phyloP scores from a whole-genome alignment of 2,888 invertebrate species.

The Melanargia galathea region DNA sequence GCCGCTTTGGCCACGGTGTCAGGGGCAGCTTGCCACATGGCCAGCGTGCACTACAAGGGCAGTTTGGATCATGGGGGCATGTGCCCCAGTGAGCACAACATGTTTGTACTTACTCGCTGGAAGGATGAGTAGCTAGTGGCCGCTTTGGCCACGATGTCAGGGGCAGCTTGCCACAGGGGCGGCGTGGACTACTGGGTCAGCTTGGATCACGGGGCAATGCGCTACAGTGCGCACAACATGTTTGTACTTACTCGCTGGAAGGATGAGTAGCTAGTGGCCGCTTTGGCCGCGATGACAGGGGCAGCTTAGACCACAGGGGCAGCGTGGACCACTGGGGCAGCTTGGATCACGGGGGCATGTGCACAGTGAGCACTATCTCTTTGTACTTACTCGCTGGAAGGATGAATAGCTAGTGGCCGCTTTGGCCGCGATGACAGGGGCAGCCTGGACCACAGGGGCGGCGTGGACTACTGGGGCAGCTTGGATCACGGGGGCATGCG shows the following conservation, averaged over 20 bases:
- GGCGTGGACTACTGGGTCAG: constrained; percentile 44
- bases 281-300: constrained; percentile 54
- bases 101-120: constrained; percentile 63
- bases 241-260: constrained; percentile 70
- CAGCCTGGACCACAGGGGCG: constrained; percentile 18
- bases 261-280: constrained; percentile 83
- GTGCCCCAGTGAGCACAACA: constrained; percentile 37
- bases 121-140: constrained; percentile 84
- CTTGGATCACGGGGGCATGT: constrained; percentile 41
- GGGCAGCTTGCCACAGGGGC: constrained; percentile 50
- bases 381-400: constrained; percentile 69
- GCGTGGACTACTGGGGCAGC: constrained; percentile 40
- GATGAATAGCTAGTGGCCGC: constrained; percentile 83
- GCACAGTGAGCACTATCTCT: constrained; percentile 1
- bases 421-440: constrained; percentile 47
- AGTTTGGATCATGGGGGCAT: constrained; percentile 49
- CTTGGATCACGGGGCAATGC: constrained; percentile 51
- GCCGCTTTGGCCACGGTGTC: constrained; percentile 66
- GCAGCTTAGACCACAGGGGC: constrained; percentile 49
- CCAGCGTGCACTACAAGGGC: constrained; percentile 48
- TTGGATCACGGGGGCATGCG: constrained; percentile 52
- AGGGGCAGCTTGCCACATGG: too few species aligned
- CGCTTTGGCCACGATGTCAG: constrained; percentile 59
- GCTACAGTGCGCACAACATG: constrained; percentile 30
- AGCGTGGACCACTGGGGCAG: constrained; percentile 45